Evolutionary conservation across 2,113 vertebrate genomes (phyloP), one percentile per base, ranked within the genome.

Genomic region (Osmerus mordax): DNA sequence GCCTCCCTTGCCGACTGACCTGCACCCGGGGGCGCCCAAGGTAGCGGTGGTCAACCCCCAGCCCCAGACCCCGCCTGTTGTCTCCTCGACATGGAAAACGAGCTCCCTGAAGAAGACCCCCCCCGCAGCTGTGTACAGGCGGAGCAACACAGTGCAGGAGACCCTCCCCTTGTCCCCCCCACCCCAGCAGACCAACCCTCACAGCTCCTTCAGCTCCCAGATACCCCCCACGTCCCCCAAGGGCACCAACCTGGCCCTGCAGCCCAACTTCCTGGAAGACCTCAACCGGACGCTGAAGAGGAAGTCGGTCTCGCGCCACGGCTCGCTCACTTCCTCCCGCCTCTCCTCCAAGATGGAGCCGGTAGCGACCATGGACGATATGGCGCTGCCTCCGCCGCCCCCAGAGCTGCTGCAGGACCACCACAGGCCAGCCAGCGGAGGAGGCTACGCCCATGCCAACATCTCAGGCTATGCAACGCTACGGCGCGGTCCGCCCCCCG

Each of bases 381-480:
- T 99, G 97, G 96, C 94, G 0, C 85, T 89, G 0, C 90, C 97
- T 0, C 96, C 96, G 0, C 97, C 97, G 0, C 96, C 97, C 0
- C 96, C 97, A 0, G 96, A 98, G 86, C 94, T 98, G 84, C 90
- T 96, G 61, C 91, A 90, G 32, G 83, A 78, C 72, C 88, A 87
- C 80, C 88, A 91, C 72, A 15, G 73, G 5, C 87, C 74, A 79
- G 87, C 87, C 74, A 87, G 96, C 83, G 94, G 94, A 79, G 87
- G 83, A 0, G 87, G 88, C 21, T 72, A 83, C 2, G 89, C 89
- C 51, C 91, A 95, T 15, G 86, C 88, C 70, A 95, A 95, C 53
- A 93, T 99, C 92, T 96, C 96, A 25, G 97, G 96, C 94, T 99
- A 99, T 93, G 97, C 97, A 93, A 99, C 97, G 0, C 75, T 99